Base-by-base conservation (phyloP, 2,888 invertebrate species). In the Torymus auratus region DNA sequence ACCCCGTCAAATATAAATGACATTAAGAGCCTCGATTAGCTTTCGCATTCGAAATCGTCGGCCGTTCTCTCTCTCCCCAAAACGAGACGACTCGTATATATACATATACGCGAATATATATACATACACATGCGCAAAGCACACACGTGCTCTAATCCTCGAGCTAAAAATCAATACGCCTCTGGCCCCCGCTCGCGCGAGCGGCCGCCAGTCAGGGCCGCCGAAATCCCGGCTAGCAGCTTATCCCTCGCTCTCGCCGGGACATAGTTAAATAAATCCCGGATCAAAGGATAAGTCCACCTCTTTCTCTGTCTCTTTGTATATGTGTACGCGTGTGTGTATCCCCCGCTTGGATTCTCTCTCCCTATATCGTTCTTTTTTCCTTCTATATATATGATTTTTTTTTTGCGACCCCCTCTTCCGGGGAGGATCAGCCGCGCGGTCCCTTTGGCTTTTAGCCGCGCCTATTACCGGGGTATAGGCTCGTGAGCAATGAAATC, bases 211-310 rank as follows among this genome's bases (percentile, higher is more conserved):
- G 65, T 13, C 65, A 62, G 62, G 62, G 50, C 58, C 62, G 50
- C 58, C 62, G 58, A 89, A 89, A 90, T 88, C 89, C 89, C 89
- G 89, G 89, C 90, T 85, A 28, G 28, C 86, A 88, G 90, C 90
- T 90, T 90, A 90, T 90, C 88, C 90, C 86, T 87, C 76, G 28
- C 58, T 1, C 58, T 13, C 86, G 83, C 87, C 86, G 87, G 88
- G 88, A 86, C 88, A 89, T 90, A 90, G 89, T 91, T 90, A 90
- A 90, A 91, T 91, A 91, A 91, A 91, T 91, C 90, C 91, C 85
- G 90, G 91, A 91, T 91, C 89, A 90, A 90, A 88, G 90, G 90
- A 91, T 90, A 88, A 90, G 89, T 87, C 87, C 87, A 87, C 88
- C 87, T 86, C 84, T 85, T 84, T 86, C 70, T 20, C 71, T 85